Conservation (phyloP, 2,888 invertebrate species). For the Athrips mouffetella region DNA sequence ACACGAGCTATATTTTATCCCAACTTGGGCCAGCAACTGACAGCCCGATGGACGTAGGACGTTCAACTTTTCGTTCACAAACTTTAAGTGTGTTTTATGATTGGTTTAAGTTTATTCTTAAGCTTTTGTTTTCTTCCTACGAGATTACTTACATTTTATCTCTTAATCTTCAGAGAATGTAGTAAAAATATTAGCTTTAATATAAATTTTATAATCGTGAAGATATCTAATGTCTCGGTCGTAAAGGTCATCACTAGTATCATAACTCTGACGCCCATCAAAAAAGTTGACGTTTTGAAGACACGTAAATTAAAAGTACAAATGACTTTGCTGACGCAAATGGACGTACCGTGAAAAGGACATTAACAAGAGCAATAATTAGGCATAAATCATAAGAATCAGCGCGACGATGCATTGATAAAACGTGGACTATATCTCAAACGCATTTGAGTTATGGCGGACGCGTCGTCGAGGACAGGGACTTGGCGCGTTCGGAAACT, state of each 20-base stretch:
- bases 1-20: slow-evolving; percentile 75
- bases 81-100: slow-evolving; percentile 30
- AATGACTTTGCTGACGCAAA: slow-evolving; percentile 58
- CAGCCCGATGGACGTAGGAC: slow-evolving; percentile 67
- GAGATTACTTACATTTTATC: background rate
- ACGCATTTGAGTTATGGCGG: slow-evolving; percentile 70
- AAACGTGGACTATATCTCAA: slow-evolving; percentile 71
- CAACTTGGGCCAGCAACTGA: slow-evolving; percentile 70
- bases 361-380: slow-evolving; percentile 73
- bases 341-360: slow-evolving; percentile 71
- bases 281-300: slow-evolving; percentile 7
- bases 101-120: background rate
- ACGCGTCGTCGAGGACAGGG: slow-evolving; percentile 61
- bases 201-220: background rate
- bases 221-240: background rate
- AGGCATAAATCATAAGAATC: slow-evolving; percentile 72
- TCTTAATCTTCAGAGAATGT: background rate
- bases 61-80: slow-evolving; percentile 67
- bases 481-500: slow-evolving; percentile 66
- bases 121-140: background rate
- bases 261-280: slow-evolving; percentile 1
- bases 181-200: background rate
- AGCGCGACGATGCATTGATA: slow-evolving; percentile 77
- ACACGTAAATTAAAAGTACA: slow-evolving; percentile 43
- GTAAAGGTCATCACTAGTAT: slow-evolving; percentile 2